Percentiles rank a stretch among this genome's conserved stretches.
phyloP scores from a whole-genome alignment of 2,797 vertebrate genomes.

The Babyrousa celebensis region DNA sequence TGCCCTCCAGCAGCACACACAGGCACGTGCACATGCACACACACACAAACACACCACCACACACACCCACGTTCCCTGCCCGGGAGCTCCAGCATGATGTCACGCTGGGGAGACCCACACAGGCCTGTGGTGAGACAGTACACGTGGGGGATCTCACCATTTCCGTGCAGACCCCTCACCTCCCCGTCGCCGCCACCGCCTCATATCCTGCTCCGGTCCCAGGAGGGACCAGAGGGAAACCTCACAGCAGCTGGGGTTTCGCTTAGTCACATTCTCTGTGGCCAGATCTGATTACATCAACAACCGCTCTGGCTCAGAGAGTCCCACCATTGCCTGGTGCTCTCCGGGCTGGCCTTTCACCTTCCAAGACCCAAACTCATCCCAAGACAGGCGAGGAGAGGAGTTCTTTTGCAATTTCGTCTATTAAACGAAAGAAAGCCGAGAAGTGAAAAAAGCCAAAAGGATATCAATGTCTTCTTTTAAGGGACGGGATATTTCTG shows the following conservation, averaged over 20 bases:
- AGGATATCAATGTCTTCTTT: neutral
- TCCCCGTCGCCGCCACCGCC: slow-evolving; percentile 85
- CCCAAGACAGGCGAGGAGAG: neutral
- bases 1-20: neutral
- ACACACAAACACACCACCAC: too few relatives aligned
- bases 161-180: slow-evolving; percentile 88
- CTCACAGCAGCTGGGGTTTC: slow-evolving; percentile 91
- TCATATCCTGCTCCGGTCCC: slow-evolving; percentile 90
- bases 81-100: slow-evolving; percentile 76
- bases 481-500: slow-evolving; percentile 14
- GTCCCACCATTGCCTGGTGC: slow-evolving; percentile 25
- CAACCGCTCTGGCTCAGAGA: slow-evolving; percentile 85
- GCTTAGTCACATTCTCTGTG: slow-evolving; percentile 89
- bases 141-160: slow-evolving; percentile 79
- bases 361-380: neutral
- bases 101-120: slow-evolving; percentile 77
- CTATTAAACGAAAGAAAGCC: neutral
- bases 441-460: neutral
- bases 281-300: slow-evolving; percentile 87
- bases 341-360: slow-evolving; percentile 42
- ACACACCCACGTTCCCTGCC: too few relatives aligned
- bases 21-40: neutral
- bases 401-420: neutral
- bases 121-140: slow-evolving; percentile 76
- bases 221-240: slow-evolving; percentile 89